A percentile compares a stretch with the other conserved stretches of the same genome.
These are phyloP conservation scores for Manis crassicaudata DNA, from an alignment of 2,797 vertebrate species.

Conservation along the genomic window DNA sequence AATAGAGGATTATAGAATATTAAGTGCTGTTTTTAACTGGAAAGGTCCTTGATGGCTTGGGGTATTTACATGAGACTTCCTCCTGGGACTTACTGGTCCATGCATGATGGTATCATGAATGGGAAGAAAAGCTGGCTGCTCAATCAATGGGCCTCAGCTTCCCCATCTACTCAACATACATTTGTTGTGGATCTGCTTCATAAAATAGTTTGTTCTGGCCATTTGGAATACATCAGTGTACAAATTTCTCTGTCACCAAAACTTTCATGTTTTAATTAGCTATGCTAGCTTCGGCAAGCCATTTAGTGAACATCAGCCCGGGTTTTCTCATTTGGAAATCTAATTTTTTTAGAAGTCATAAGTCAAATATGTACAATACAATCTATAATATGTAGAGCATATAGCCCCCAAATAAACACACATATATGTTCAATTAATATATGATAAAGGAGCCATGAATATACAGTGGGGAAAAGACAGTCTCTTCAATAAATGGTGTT, in stretches of 20 bases:
- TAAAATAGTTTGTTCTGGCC: background rate
- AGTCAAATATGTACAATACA: background rate
- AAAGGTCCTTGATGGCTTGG: background rate
- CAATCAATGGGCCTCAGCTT: background rate
- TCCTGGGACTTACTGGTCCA: background rate
- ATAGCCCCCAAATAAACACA: too few relatives aligned
- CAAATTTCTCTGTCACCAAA: background rate
- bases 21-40: background rate
- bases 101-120: background rate
- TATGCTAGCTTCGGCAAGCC: background rate
- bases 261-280: slow-evolving; percentile 6
- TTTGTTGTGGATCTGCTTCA: background rate
- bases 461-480: too few relatives aligned
- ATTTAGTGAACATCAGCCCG: background rate
- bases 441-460: too few relatives aligned
- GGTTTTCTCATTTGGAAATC: background rate
- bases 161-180: background rate
- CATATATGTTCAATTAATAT: too few relatives aligned
- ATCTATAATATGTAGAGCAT: background rate
- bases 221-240: background rate
- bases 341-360: background rate
- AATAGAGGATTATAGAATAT: background rate
- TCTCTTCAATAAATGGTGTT: too few relatives aligned
- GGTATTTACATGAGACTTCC: background rate
- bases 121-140: background rate